Evolutionary conservation across 2,888 invertebrate genomes (phyloP), one percentile per base, ranked within the genome.

Genomic region (Cecidostiba fungosa): DNA sequence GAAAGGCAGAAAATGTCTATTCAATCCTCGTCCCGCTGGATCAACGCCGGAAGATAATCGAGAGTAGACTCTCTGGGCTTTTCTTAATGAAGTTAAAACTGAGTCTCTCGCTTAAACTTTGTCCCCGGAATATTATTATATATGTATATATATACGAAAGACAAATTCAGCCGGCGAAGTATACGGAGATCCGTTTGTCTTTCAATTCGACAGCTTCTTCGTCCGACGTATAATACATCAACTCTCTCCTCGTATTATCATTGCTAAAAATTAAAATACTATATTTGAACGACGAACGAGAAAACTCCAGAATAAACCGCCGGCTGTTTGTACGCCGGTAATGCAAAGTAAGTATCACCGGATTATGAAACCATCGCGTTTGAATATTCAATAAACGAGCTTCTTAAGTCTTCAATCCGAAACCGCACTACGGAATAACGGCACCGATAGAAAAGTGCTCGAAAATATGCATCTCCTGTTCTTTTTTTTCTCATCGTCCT

Each of bases 41-140:
- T 81, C 39, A 73, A 54, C 19, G 59, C 62, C 29, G 43, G 2
- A 14, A 62, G 72, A 81, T 73, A 73, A 81, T 81, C 59, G 62
- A 81, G 73, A 29, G 26, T 12, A 81, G 73, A 81, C 59, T 72
- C 80, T 81, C 43, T 6, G 73, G 43, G 73, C 19, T 50, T 59
- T 16, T 14, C 26, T 43, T 72, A 73, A 81, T 81, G 43, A 81
- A 73, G 73, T 81, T 73, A 73, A 81, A 81, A 81, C 39, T 73
- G 59, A 81, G 73, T 39, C 59, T 73, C 54, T 1, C 2, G 54
- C n/a, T n/a, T n/a, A n/a, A 62, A 62, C 39, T 14, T 43, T 14
- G 54, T 29, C 62, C n/a, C 29, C 32, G n/a, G 54, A 36, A 79
- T 79, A 72, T 79, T 79, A 79, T 66, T 43, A 66, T 66, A 23